Conservation (phyloP, 2,797 vertebrate species). For the Podarcis lilfordi region DNA sequence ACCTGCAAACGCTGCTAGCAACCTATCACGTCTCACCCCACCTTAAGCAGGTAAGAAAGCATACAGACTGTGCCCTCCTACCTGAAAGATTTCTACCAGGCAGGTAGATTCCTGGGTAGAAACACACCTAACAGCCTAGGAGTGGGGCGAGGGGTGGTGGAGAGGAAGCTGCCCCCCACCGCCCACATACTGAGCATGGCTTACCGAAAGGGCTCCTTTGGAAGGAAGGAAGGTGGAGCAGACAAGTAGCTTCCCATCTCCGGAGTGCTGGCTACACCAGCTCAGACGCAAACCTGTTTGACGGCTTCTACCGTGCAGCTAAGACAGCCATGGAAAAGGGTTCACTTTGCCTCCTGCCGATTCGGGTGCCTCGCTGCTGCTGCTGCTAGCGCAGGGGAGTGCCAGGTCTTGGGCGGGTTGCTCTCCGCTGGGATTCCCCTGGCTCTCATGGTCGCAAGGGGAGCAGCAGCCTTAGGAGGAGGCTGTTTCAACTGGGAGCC, state of each 20-base stretch:
- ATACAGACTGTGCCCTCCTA: no score
- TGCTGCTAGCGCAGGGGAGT: conserved; percentile 39
- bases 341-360: conserved; percentile 66
- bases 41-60: not conserved
- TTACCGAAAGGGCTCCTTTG: conserved; percentile 80
- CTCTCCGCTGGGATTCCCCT: conserved; percentile 46
- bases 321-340: conserved; percentile 73
- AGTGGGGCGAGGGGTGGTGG: not conserved
- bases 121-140: no score
- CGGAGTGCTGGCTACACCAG: conserved; percentile 68
- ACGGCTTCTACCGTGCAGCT: conserved; percentile 66
- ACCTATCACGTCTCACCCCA: not conserved
- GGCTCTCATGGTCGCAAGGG: conserved; percentile 61
- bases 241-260: conserved; percentile 84
- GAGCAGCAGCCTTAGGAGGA: conserved; percentile 37
- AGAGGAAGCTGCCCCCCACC: not conserved
- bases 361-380: conserved; percentile 60
- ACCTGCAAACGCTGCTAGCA: not conserved
- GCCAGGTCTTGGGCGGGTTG: conserved; percentile 61
- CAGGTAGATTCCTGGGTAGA: not conserved
- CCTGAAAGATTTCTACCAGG: not conserved
- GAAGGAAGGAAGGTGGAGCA: conserved; percentile 75
- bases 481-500: conserved; percentile 26
- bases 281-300: conserved; percentile 73
- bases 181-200: conserved; percentile 25